Evolutionary conservation across 2,113 vertebrate genomes (phyloP).

Genomic region (Pomatorhinus ruficollis): DNA sequence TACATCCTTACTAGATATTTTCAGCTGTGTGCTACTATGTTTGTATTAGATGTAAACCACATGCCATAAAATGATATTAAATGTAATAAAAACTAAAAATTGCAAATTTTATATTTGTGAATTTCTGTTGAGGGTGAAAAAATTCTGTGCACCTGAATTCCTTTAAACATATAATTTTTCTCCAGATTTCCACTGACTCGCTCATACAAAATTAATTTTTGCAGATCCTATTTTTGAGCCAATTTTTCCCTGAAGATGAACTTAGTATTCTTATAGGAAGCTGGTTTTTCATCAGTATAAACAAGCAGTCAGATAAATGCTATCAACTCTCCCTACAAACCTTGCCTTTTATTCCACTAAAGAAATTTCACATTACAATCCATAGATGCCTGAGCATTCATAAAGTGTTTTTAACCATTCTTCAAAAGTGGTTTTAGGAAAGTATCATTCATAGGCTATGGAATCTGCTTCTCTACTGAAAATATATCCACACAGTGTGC

Average conservation of each 20-base stretch:
- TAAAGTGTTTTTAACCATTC: background rate
- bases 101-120: background rate
- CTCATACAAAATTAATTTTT: background rate
- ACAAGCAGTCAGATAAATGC: background rate
- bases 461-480: background rate
- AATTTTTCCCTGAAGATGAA: background rate
- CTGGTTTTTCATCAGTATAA: background rate
- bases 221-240: background rate
- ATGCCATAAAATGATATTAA: background rate
- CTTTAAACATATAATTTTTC: background rate
- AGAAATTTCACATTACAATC: background rate
- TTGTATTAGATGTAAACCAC: background rate
- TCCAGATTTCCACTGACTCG: background rate
- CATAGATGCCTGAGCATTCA: background rate
- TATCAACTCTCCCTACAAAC: background rate
- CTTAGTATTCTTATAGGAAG: background rate
- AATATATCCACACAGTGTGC: background rate
- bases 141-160: background rate
- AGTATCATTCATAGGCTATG: background rate
- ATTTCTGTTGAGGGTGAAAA: background rate
- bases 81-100: background rate
- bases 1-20: background rate
- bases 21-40: background rate
- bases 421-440: background rate
- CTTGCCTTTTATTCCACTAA: background rate